Evolutionary conservation across 2,113 vertebrate species (phyloP), one percentile per base, ranked within the genome.

Genomic region (Daboia siamensis): DNA sequence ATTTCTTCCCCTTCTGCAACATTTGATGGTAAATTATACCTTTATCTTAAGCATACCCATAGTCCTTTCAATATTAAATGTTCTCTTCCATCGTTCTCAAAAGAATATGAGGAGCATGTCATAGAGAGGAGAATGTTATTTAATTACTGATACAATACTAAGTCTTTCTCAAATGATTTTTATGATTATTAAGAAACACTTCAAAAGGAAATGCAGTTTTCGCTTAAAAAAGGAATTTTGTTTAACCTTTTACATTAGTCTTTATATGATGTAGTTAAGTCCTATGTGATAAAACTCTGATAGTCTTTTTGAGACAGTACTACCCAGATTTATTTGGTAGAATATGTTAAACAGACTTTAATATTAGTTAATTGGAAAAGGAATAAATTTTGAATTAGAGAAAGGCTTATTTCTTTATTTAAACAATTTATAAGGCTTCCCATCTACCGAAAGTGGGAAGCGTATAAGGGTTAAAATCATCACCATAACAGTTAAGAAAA

Each of bases 221-320:
- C 33, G 39, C 7, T 80, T 80, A 21, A 80, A 39, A 80, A 21
- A 6, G 69, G 69, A 80, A 39, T 80, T 44, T 39, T 3, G 33
- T 21, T 80, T 80, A 39, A 80, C 33, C 33, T 80, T 80, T 80
- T 80, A 80, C 33, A 90, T 52, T 85, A 90, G 54, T 10, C 59
- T 46, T 69, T 69, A 90, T 8, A 54, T 24, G 29, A 9, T 51
- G 7, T 48, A 64, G 57, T 74, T 90, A n/a, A 74, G 20, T 21
- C 48, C 15, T 61, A 51, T 69, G n/a, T 17, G 26, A 0, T 86
- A 54, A 29, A 0, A 1, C 0, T 0, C 59, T 54, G 20, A 64
- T n/a, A 33, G 15, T 51, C 1, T 2, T 15, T 93, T 92, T 86
- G 61, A 61, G 54, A 39, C 8, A 86, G 12, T 46, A 23, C 12